Evolutionary conservation across 2,113 vertebrate genomes (phyloP), one percentile per base, ranked within the genome.

Genomic region (Pleuronectes platessa): DNA sequence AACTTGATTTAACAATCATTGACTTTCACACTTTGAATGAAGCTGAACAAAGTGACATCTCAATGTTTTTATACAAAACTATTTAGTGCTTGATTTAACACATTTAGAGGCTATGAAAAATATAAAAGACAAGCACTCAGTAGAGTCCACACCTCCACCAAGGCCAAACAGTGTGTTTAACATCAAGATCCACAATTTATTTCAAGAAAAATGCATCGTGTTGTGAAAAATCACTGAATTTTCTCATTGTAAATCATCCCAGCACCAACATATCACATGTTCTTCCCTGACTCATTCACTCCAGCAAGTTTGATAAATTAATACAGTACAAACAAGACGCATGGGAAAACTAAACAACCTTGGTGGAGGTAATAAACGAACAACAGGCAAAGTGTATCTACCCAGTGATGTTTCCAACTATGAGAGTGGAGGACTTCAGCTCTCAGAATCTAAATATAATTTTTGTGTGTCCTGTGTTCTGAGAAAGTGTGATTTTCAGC

Each of bases 391-490:
- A 7, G 31, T 31, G 31, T 2, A 31, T 31, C 31, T 31, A 31
- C 31, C 31, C 6, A 31, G 31, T 31, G 7, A 31, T 31, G 2
- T 59, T 18, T 67, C 20, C 35, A 65, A 61, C 20, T 18, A 40
- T 40, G 53, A 9, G 64, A 68, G 27, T 7, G 60, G 13, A 51
- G 23, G 69, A 66, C 49, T n/a, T 76, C 3, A 71, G 59, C 51
- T 60, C 59, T 11, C 31, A 7, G 6, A 31, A 31, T 31, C 31
- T 31, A 18, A 71, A 59, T n/a, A 45, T 54, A 65, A 78, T 81
- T 76, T 71, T 49, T 61, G 53, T 9, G 64, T 76, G 72, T 77
- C 24, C 65, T 69, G 70, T 81, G 31, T 71, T 76, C 65, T 66
- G 24, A 10, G 65, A 73, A 81, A 60, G 72, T 62, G 68, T 21